These are phyloP conservation scores for western clawed frog (Xenopus tropicalis) DNA, from an alignment of 2,113 vertebrate genomes.

Conservation along the genomic window DNA sequence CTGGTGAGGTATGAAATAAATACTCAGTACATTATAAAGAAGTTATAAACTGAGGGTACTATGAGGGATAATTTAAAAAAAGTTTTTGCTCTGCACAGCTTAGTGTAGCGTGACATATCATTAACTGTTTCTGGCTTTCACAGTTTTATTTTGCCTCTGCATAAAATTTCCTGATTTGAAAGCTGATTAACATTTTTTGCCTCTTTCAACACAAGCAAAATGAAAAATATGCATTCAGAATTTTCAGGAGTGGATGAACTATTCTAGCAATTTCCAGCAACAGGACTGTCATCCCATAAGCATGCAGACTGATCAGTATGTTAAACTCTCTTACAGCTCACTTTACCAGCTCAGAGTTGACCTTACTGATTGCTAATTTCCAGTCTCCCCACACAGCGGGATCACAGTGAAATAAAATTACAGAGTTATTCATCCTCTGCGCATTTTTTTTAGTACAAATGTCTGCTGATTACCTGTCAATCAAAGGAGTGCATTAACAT, in stretches of 20 bases:
- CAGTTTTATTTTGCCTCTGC: background rate
- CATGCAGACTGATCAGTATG: constrained; percentile 26
- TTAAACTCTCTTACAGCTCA: background rate
- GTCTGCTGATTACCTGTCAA: constrained; percentile 87
- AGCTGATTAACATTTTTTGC: constrained; percentile 5
- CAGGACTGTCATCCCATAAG: background rate
- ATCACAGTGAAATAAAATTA: constrained; percentile 74
- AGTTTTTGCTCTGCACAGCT: too few species aligned
- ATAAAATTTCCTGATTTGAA: background rate
- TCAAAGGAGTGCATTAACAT: constrained; percentile 76
- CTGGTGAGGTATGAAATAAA: too few species aligned
- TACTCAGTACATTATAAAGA: too few species aligned
- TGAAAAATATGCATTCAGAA: constrained; percentile 6
- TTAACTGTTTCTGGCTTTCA: background rate
- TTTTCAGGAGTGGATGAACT: constrained; percentile 10
- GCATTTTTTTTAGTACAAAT: constrained; percentile 74
- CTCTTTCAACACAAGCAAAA: background rate
- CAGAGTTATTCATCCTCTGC: constrained; percentile 66
- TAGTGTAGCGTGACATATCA: background rate
- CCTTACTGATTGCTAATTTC: constrained; percentile 70
- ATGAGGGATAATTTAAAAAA: too few species aligned
- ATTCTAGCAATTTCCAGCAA: constrained; percentile 21
- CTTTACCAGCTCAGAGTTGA: constrained; percentile 44
- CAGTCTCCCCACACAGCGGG: constrained; percentile 67
- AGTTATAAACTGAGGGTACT: too few species aligned